Evolutionary conservation across 30 jellyfish, hydroid and myxozoan genomes (phyloP).

Genomic region (Aurelia aurita): DNA sequence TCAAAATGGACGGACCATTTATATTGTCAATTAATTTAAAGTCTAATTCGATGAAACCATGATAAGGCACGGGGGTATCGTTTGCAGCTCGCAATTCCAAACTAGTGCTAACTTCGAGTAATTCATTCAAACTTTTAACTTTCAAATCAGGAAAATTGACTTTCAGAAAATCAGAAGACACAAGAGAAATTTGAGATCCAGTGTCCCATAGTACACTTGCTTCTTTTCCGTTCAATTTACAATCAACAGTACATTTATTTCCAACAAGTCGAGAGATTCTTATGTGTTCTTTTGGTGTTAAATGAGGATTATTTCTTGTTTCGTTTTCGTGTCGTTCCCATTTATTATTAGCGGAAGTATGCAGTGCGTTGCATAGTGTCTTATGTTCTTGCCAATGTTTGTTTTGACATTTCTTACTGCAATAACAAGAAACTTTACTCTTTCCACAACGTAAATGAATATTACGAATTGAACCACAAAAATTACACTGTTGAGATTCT

Average conservation of each 20-base stretch:
- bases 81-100: slow-evolving; percentile 48
- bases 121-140: slow-evolving; percentile 1
- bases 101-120: slow-evolving; percentile 20
- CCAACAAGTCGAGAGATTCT: slow-evolving; percentile 31
- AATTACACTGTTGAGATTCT: slow-evolving; percentile 21
- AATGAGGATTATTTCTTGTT: slow-evolving; percentile 11
- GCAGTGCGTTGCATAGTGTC: slow-evolving; percentile 28
- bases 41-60: slow-evolving; percentile 37
- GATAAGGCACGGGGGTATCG: slow-evolving; percentile 47
- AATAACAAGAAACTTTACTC: slow-evolving; percentile 14
- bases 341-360: slow-evolving; percentile 8
- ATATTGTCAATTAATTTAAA: slow-evolving; percentile 6
- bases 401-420: slow-evolving; percentile 30
- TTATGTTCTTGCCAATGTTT: slow-evolving; percentile 31
- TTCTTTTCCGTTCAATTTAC: slow-evolving; percentile 28
- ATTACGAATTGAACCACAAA: slow-evolving; percentile 19
- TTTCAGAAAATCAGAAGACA: slow-evolving; percentile 7
- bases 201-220: slow-evolving; percentile 46
- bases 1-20: slow-evolving; percentile 26
- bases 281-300: slow-evolving; percentile 32
- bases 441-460: slow-evolving; percentile 17
- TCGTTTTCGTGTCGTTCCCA: background rate
- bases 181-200: slow-evolving; percentile 27
- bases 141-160: background rate
- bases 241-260: slow-evolving; percentile 31